Conservation (phyloP, 2,888 invertebrate species). For the Dione vanillae region DNA sequence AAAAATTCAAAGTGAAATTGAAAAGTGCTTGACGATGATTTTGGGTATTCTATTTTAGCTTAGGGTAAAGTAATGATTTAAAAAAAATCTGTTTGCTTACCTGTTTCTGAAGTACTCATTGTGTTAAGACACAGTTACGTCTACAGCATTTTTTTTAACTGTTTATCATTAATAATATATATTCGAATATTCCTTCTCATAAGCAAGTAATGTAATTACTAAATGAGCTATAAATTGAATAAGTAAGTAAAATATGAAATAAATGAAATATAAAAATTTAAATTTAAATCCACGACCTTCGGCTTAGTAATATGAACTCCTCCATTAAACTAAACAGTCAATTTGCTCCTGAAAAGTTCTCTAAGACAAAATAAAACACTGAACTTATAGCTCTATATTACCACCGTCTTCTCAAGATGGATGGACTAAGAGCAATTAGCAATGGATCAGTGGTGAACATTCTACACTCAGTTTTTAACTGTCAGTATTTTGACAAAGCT, state of each 20-base stretch:
- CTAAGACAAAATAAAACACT: neutral
- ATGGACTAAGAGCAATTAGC: slow-evolving; percentile 65
- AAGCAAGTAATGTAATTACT: too few relatives aligned
- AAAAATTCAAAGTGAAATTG: neutral
- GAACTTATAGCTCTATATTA: neutral
- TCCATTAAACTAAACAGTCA: neutral
- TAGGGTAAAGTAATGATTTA: neutral
- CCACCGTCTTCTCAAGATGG: slow-evolving; percentile 56
- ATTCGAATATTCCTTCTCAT: too few relatives aligned
- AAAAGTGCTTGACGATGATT: neutral
- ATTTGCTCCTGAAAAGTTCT: neutral
- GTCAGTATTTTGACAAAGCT: slow-evolving; percentile 61
- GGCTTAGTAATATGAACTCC: too few relatives aligned
- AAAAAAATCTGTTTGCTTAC: too few relatives aligned
- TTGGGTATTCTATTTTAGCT: neutral
- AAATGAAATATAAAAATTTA: too few relatives aligned
- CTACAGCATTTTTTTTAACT: too few relatives aligned
- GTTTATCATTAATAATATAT: too few relatives aligned
- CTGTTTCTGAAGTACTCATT: too few relatives aligned
- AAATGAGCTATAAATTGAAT: too few relatives aligned
- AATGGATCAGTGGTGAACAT: slow-evolving; percentile 55
- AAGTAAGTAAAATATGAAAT: too few relatives aligned
- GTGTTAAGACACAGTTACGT: too few relatives aligned
- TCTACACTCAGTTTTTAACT: slow-evolving; percentile 67
- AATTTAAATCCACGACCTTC: too few relatives aligned